Evolutionary conservation across 1,140 invertebrate species (phyloP).

Genomic region (Anastatus disparis): DNA sequence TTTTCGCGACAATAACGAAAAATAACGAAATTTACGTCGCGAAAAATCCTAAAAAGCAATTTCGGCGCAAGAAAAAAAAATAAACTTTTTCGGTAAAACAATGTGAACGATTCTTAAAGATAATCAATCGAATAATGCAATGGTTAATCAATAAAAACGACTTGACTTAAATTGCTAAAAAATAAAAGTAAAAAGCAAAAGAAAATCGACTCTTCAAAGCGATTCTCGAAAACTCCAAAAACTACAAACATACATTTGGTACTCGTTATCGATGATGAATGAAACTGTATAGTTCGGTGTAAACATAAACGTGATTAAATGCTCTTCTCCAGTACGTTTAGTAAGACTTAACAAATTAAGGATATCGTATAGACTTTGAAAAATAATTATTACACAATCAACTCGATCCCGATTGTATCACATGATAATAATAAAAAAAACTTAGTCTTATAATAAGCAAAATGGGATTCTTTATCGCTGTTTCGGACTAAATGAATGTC

Average conservation of each 20-base stretch:
- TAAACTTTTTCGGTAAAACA: too few species aligned
- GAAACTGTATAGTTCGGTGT: too few species aligned
- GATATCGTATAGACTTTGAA: slow-evolving; percentile 17
- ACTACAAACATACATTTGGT: not conserved
- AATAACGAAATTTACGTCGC: not conserved
- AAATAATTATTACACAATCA: not conserved
- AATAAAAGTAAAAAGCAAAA: not conserved
- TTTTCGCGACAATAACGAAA: not conserved
- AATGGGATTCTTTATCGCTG: slow-evolving; percentile 46
- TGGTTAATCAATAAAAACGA: slow-evolving; percentile 13
- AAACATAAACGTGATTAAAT: not conserved
- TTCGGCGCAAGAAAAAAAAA: not conserved
- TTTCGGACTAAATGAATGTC: slow-evolving; percentile 38
- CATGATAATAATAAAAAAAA: too few species aligned
- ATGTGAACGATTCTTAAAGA: slow-evolving; percentile 4
- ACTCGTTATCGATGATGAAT: too few species aligned
- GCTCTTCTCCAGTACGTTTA: slow-evolving; percentile 18
- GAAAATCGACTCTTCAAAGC: not conserved
- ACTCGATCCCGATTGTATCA: not conserved
- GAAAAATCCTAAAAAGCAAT: not conserved
- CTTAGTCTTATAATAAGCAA: not conserved
- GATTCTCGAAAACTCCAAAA: not conserved
- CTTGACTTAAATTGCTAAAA: not conserved
- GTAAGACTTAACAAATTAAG: slow-evolving; percentile 24
- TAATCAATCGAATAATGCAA: not conserved